These are phyloP conservation scores for Ditula angustiorana DNA, from an alignment of 2,888 invertebrate genomes.

Conservation along the genomic window DNA sequence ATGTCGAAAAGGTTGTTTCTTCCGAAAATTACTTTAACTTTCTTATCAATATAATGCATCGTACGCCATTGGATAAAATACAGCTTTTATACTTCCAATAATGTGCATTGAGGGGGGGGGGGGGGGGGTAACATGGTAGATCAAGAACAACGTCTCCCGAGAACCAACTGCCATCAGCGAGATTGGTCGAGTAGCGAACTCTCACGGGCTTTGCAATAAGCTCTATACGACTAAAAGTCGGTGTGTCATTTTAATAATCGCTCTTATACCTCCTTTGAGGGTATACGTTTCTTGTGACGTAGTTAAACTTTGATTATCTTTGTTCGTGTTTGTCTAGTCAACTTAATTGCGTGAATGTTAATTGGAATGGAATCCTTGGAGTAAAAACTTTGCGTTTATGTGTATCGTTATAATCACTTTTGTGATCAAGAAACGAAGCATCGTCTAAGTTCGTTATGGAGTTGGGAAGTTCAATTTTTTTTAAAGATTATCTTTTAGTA, in stretches of 20 bases:
- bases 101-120: slow-evolving; percentile 4
- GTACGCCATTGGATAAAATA: neutral
- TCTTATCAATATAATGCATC: neutral
- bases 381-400: neutral
- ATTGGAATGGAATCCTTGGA: slow-evolving; percentile 13
- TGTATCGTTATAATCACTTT: neutral
- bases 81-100: neutral
- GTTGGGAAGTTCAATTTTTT: no score
- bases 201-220: slow-evolving; percentile 20
- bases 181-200: slow-evolving; percentile 35
- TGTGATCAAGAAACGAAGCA: neutral
- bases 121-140: no score
- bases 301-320: slow-evolving; percentile 12
- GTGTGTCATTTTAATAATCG: slow-evolving; percentile 37
- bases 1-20: no score
- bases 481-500: no score
- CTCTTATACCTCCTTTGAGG: slow-evolving; percentile 32
- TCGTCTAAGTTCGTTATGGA: no score
- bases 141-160: slow-evolving; percentile 33
- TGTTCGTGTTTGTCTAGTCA: slow-evolving; percentile 24
- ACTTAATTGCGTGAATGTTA: slow-evolving; percentile 16
- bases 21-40: neutral
- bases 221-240: slow-evolving; percentile 30
- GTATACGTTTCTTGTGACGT: slow-evolving; percentile 15
- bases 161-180: slow-evolving; percentile 33